phyloP scores from a whole-genome alignment of 2,888 invertebrate species.

The Phortica magna region DNA sequence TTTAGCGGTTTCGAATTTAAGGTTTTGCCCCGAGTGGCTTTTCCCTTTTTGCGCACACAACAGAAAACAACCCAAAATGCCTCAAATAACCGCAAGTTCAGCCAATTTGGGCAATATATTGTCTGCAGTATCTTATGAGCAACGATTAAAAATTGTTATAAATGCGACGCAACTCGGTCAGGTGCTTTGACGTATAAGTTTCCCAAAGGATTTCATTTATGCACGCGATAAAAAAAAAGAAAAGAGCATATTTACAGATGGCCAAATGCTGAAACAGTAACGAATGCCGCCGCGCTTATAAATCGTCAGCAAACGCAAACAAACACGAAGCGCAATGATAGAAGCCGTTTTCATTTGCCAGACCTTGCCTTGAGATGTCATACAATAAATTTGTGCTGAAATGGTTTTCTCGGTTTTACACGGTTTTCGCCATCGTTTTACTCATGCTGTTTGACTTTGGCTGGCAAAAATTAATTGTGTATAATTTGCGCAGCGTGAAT shows the following conservation, averaged over 20 bases:
- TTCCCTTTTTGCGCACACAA: neutral
- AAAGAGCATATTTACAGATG: neutral
- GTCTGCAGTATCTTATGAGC: conserved; percentile 22
- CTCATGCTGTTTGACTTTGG: neutral
- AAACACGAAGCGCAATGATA: conserved; percentile 4
- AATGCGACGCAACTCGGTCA: neutral
- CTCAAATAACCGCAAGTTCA: conserved; percentile 18
- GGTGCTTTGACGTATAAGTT: too few relatives aligned
- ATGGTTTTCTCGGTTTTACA: conserved; percentile 19
- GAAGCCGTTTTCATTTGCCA: neutral
- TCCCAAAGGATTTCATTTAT: conserved; percentile 3
- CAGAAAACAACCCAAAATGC: conserved; percentile 11
- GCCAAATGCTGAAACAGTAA: neutral
- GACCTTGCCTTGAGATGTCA: neutral
- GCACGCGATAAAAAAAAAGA: neutral
- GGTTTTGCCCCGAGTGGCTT: neutral
- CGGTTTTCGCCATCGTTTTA: neutral
- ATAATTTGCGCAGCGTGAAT: conserved; percentile 18
- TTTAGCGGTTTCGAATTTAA: neutral
- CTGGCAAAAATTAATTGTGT: conserved; percentile 22
- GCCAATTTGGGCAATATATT: conserved; percentile 30
- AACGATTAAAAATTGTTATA: neutral
- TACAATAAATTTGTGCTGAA: conserved; percentile 20
- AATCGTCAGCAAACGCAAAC: conserved; percentile 1
- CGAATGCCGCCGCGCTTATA: conserved; percentile 2